Evolutionary conservation across 35 echinoderm and acorn worm genomes (phyloP).

Genomic region (Strongylocentrotus purpuratus): DNA sequence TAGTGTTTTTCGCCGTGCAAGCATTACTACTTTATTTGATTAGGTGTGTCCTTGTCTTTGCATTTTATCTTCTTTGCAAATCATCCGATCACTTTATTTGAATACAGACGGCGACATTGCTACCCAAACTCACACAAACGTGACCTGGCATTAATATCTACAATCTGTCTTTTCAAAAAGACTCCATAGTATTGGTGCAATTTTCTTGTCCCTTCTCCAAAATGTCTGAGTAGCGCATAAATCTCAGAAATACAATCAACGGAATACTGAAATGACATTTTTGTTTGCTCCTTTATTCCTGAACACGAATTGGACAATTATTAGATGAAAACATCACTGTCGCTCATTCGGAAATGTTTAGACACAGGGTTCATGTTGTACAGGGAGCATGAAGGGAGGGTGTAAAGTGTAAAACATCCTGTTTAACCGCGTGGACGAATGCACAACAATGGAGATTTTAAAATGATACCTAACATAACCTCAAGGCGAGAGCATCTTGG

Average conservation of each 20-base stretch:
- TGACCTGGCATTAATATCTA: neutral
- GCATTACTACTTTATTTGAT: neutral
- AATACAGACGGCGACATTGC: constrained; percentile 1
- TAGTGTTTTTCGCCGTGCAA: neutral
- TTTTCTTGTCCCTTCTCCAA: neutral
- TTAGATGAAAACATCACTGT: constrained; percentile 2
- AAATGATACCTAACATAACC: too few relatives aligned
- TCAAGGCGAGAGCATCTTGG: too few relatives aligned
- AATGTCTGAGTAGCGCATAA: neutral
- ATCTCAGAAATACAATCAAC: neutral
- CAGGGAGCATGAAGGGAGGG: neutral
- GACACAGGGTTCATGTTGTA: neutral
- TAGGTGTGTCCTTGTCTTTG: neutral
- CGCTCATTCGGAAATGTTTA: neutral
- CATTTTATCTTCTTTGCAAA: neutral
- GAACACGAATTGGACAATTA: neutral
- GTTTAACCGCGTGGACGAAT: too few relatives aligned
- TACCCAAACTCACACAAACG: neutral
- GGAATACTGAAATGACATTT: neutral
- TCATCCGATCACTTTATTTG: neutral
- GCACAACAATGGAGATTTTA: too few relatives aligned
- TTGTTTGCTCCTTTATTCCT: neutral
- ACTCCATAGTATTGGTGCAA: neutral
- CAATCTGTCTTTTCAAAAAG: neutral
- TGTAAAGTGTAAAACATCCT: too few relatives aligned